Evolutionary conservation across 2,888 invertebrate species (phyloP), one percentile per base, ranked within the genome.

Genomic region (Athetis lepigone): DNA sequence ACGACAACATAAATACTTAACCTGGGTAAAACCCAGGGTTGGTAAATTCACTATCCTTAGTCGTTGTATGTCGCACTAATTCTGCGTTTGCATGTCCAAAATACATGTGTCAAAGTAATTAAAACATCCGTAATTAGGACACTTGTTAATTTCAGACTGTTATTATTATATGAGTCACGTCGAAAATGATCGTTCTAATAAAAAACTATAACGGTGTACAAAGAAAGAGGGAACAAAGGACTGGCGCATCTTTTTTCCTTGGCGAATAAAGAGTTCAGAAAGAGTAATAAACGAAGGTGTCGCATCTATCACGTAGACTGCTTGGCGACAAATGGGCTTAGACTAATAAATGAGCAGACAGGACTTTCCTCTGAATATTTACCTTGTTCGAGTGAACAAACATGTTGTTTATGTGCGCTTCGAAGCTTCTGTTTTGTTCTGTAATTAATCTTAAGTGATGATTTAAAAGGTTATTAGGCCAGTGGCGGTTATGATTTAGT

Each of bases 321-420:
- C 75, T 21, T 56, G 80, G 66, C 69, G 78, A 69, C 75, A 71
- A 74, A 75, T 65, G 56, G 61, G 21, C 60, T 40, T 33, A 66
- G 75, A 60, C 56, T 78, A 67, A 65, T 59, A 71, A 70, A 78
- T 70, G 75, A 60, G 64, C 21, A 70, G 61, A 68, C 46, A 42
- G 21, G 43, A 42, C 52, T 49, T 33, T 56, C 47, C 59, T 57
- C 45, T 65, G 68, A 71, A 71, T 77, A 76, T 63, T 79, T 65
- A 60, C 70, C 45, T 39, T 47, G 56, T 36, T 58, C 13, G 18
- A 55, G 33, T 29, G 42, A 59, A 63, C 47, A 56, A 51, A 60
- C 46, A 42, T 63, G 49, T 60, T 49, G 37, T 23, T 47, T n/a
- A 47, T 61, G 21, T 27, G 11, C 1, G 23, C 11, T 36, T 11